A percentile compares a stretch with the other conserved stretches of the same genome.
These are phyloP conservation scores for Polyommatus iphigenia DNA, from an alignment of 2,888 invertebrate species.

Conservation along the genomic window DNA sequence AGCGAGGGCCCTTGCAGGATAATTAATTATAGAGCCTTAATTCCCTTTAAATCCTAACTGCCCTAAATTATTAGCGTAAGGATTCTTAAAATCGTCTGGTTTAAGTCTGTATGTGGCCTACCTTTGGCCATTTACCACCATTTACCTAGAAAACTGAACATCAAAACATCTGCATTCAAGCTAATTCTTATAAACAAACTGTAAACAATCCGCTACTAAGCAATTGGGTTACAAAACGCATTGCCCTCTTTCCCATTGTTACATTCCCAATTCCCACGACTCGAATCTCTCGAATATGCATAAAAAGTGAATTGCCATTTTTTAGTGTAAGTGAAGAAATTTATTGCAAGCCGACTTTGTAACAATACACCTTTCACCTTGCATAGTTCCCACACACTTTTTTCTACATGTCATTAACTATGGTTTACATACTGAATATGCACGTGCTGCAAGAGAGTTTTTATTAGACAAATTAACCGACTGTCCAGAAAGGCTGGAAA, in stretches of 20 bases:
- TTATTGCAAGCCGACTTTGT: background rate
- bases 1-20: too few species aligned
- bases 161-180: background rate
- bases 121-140: background rate
- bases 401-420: background rate
- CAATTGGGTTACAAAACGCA: constrained; percentile 17
- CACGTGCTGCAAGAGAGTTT: background rate
- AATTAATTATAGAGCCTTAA: too few species aligned
- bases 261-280: background rate
- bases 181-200: background rate
- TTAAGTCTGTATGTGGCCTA: background rate
- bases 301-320: constrained; percentile 17
- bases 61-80: too few species aligned
- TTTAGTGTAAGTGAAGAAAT: constrained; percentile 15
- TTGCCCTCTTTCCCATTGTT: background rate
- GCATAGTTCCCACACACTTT: constrained; percentile 17
- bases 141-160: background rate
- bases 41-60: too few species aligned
- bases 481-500: background rate
- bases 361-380: constrained; percentile 9
- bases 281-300: background rate
- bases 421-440: constrained; percentile 8
- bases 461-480: background rate
- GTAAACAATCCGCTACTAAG: background rate
- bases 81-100: too few species aligned